phyloP scores from a whole-genome alignment of 2,888 invertebrate genomes.

The Antheraea assamensis region DNA sequence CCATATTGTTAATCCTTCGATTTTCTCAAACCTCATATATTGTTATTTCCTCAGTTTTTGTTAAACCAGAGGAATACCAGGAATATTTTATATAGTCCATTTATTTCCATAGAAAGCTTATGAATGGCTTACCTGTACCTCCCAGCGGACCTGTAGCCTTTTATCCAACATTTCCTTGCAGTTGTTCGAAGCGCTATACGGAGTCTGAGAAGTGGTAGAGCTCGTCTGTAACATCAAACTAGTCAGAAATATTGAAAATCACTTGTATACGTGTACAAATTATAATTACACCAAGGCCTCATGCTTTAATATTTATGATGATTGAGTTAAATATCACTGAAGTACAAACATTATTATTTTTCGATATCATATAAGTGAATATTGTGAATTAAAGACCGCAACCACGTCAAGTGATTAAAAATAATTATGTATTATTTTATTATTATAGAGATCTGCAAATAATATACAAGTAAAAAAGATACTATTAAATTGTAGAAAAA shows the following conservation, averaged over 20 bases:
- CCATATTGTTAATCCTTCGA: no score
- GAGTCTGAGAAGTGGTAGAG: constrained; percentile 86
- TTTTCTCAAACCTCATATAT: no score
- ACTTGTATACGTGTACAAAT: not conserved
- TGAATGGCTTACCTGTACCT: constrained; percentile 81
- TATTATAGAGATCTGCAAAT: no score
- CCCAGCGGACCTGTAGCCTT: constrained; percentile 94
- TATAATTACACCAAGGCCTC: not conserved
- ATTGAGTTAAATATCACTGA: no score
- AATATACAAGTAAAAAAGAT: no score
- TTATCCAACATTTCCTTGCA: constrained; percentile 93
- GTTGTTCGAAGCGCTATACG: constrained; percentile 83
- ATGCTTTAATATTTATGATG: not conserved
- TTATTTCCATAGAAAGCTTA: not conserved
- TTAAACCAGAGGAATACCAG: no score
- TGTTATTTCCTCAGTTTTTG: no score
- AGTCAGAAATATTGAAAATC: not conserved
- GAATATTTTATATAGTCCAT: not conserved
- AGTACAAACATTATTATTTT: no score
- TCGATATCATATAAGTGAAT: no score
- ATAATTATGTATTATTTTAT: no score
- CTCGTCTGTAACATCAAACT: constrained; percentile 85
- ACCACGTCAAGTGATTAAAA: no score
- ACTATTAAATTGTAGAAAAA: not conserved
- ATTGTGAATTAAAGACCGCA: no score